Base-by-base conservation (phyloP, 30 jellyfish, hydroid and myxozoan genomes). In the Hydractinia echinata region DNA sequence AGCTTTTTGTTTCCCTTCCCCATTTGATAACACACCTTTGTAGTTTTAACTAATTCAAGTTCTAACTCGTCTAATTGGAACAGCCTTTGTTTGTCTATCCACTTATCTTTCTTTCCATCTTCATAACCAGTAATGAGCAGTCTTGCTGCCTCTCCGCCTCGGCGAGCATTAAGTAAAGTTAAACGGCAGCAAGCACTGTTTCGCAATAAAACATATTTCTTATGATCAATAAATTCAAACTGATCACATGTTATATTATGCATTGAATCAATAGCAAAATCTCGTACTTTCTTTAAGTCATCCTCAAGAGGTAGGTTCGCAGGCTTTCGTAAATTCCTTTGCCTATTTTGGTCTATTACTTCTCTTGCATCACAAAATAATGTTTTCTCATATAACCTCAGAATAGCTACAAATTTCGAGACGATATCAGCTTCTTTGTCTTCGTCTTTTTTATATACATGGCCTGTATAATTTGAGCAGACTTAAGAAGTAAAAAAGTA, bases 321-420 rank as follows among this genome's bases (percentile, higher is more conserved):
- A 48, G 83, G 83, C 53, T 73, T 73, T 54, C 72, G 55, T 15
- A 73, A 73, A 44, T 73, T 73, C 19, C 60, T 73, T 10, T 73
- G 49, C 53, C 53, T 73, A 54, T 73, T 73, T 73, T 73, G 60
- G 61, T 73, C 53, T 44, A 73, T 66, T 73, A 44, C 68, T 44
- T 73, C 49, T 14, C 49, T 73, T 44, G 83, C 76, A 73, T 73
- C 83, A 73, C 83, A 66, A 73, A 73, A 73, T 73, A 73, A 44
- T 44, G 19, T 44, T 10, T 48, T 58, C 64, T 73, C 83, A 15
- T 58, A 21, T 58, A 73, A 44, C 61, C 53, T 67, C 49, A 73
- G 83, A 54, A 73, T 73, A 44, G 68, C 10, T 44, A 73, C 66
- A 44, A 73, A 73, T 73, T 54, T 73, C 49, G 49, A 66, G 49